Evolutionary conservation across 2,888 invertebrate genomes (phyloP), one percentile per base, ranked within the genome.

Genomic region (Chrysolina oricalcia): DNA sequence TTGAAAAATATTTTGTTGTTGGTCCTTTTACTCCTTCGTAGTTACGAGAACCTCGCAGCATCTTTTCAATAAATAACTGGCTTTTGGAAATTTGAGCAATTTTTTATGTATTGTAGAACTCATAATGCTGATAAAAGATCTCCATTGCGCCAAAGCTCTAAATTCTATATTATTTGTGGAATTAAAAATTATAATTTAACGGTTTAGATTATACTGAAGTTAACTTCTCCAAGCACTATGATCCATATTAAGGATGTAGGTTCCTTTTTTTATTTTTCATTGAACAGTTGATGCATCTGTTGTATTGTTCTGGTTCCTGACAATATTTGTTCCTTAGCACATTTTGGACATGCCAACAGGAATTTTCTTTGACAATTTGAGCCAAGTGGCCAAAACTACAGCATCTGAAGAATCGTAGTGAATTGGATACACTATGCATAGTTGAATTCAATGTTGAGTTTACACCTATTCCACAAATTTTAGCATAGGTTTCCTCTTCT

Each of bases 191-290:
- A n/a, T n/a, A n/a, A n/a, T n/a, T n/a, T n/a, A n/a, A n/a, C n/a
- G n/a, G n/a, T n/a, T n/a, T n/a, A n/a, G n/a, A n/a, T n/a, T n/a
- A n/a, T n/a, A n/a, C n/a, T n/a, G n/a, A n/a, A n/a, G n/a, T n/a
- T n/a, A n/a, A n/a, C n/a, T n/a, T n/a, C 63, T 63, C 63, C 63
- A 63, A 35, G 63, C 63, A 63, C 63, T 63, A 35, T 63, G 63
- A 66, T 66, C 46, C 3, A 66, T 48, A 48, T 66, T 23, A 21
- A 66, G 66, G 66, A 46, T 46, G 23, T 48, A 43, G 48, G 48
- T 66, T 66, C 48, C 66, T 66, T 66, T 48, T 66, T 66, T 43
- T 13, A 66, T 46, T 66, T 66, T 46, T 66, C 66, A 66, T 21
- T 66, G 48, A 46, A 66, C 48, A 48, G 48, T 66, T 66, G 3